Base-by-base conservation (phyloP, 2,113 vertebrate species). In the Nyctereutes procyonoides region DNA sequence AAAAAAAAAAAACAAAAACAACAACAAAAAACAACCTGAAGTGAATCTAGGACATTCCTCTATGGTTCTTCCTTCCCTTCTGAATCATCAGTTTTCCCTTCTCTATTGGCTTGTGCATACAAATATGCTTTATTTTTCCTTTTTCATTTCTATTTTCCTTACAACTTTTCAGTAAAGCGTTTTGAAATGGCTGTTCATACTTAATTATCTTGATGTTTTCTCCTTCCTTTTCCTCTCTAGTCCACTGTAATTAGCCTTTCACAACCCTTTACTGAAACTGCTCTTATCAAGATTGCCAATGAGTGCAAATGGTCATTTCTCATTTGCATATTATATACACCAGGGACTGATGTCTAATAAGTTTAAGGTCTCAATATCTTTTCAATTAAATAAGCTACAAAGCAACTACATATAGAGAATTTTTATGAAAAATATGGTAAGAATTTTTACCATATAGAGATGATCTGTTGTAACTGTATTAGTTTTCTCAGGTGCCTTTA, bases 21-120 rank as follows among this genome's bases (percentile, higher is more conserved):
- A 43, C 5, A 43, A 43, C 43, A 43, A 43, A 43, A 43, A 92
- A 65, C 5, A 88, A 81, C 4, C 5, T 93, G 53, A 82, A 32
- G 12, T 76, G 26, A 96, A 20, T 55, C 80, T 92, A 58, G 28
- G 26, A 38, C 20, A 8, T 85, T 69, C 48, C 32, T 65, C 5
- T 14, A n/a, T 55, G 30, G 7, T 65, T 32, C 38, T 77, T 95
- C 8, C 55, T 94, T 77, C 38, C 84, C 48, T 83, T 28, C 65
- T 93, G 76, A 88, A 53, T 95, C 88, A 89, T 88, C 71, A 85
- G 13, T 30, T 96, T 83, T 53, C 32, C 26, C 26, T 43, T 88
- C 48, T 90, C 43, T 51, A 8, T 38, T 79, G 32, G 26, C 35
- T 38, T 43, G 32, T 89, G 28, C 56, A 79, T 71, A 80, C 17